phyloP scores from a whole-genome alignment of 2,113 vertebrate species.

The Macrotis lagotis region DNA sequence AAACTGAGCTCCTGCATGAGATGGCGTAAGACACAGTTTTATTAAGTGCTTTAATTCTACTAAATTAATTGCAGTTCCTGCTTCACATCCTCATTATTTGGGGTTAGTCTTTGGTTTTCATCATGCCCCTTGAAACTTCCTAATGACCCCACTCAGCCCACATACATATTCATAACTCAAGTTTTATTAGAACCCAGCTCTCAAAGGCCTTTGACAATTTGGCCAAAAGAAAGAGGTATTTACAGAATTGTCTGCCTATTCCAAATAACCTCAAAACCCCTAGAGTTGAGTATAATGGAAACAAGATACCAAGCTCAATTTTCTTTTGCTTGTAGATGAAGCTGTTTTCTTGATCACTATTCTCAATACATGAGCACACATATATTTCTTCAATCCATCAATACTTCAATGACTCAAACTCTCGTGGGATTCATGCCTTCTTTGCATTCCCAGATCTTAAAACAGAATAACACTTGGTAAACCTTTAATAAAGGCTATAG shows the following conservation, averaged over 20 bases:
- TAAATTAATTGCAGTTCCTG: not conserved
- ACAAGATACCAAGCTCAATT: not conserved
- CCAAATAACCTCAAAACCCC: not conserved
- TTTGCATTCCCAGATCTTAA: not conserved
- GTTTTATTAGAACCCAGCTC: constrained; percentile 48
- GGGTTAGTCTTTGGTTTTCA: not conserved
- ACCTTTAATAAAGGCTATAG: not conserved
- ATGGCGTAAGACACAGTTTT: not conserved
- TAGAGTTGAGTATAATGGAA: constrained; percentile 1
- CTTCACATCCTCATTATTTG: not conserved
- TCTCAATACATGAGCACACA: not conserved
- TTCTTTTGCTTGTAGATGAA: not conserved
- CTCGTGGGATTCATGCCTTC: not conserved
- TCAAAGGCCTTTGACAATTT: constrained; percentile 25
- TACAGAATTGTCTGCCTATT: constrained; percentile 33
- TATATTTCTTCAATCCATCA: not conserved
- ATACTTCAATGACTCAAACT: not conserved
- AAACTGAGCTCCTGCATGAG: not conserved
- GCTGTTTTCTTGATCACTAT: not conserved
- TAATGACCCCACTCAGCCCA: constrained; percentile 44
- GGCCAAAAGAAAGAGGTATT: constrained; percentile 29
- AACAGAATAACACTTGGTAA: not conserved
- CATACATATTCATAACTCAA: constrained; percentile 33
- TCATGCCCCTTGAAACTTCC: not conserved
- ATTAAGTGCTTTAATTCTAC: not conserved